phyloP scores from a whole-genome alignment of 1,140 invertebrate genomes.

The Drosophila kepulauana region DNA sequence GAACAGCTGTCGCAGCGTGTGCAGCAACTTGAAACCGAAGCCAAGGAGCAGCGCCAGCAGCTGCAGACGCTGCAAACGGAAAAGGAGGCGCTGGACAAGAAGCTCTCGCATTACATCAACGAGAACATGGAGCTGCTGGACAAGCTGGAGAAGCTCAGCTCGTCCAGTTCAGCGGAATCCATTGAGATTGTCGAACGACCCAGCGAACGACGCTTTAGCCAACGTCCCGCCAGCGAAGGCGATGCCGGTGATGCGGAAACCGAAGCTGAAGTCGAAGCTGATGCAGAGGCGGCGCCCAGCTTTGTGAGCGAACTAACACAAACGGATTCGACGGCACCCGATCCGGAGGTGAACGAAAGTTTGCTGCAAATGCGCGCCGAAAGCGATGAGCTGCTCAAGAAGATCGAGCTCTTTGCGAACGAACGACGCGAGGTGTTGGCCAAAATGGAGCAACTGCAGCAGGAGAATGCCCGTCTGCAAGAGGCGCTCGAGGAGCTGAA shows the following conservation, averaged over 20 bases:
- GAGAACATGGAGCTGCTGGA: conserved; percentile 89
- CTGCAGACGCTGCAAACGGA: conserved; percentile 86
- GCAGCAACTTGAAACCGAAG: conserved; percentile 86
- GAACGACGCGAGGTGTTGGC: conserved; percentile 89
- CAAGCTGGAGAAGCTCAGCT: conserved; percentile 89
- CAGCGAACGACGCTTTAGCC: conserved; percentile 87
- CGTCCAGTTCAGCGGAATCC: conserved; percentile 89
- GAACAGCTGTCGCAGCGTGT: conserved; percentile 86
- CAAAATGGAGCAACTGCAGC: conserved; percentile 88
- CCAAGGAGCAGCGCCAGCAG: conserved; percentile 85
- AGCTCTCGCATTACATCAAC: conserved; percentile 88
- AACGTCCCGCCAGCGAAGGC: conserved; percentile 51
- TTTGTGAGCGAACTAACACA: conserved; percentile 75
- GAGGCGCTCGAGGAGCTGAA: conserved; percentile 86
- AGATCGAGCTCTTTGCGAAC: conserved; percentile 88
- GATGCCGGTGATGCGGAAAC: conserved; percentile 18
- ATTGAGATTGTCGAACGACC: conserved; percentile 89
- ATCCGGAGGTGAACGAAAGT: conserved; percentile 85
- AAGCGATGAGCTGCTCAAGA: conserved; percentile 87
- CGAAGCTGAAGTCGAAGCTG: conserved; percentile 1
- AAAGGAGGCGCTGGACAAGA: conserved; percentile 86
- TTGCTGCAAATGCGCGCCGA: conserved; percentile 86
- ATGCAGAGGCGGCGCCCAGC: conserved; percentile 38
- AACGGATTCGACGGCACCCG: conserved; percentile 78
- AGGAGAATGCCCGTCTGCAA: conserved; percentile 87